Evolutionary conservation across 2,797 vertebrate genomes (phyloP).

Genomic region (Myotis findleyi): DNA sequence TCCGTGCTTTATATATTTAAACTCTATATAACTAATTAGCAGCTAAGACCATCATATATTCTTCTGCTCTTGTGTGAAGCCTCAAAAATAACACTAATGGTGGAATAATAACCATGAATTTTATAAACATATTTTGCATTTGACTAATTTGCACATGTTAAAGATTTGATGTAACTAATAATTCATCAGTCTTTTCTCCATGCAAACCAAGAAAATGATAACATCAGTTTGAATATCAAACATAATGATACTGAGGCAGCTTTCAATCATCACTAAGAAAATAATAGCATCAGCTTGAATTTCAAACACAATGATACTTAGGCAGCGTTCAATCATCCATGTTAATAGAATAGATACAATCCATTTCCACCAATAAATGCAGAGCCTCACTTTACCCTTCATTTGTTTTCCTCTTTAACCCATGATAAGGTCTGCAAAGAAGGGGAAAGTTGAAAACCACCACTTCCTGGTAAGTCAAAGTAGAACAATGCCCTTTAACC

Average conservation of each 20-base stretch:
- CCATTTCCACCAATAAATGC: constrained; percentile 50
- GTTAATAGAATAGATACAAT: constrained; percentile 66
- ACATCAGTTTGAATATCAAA: constrained; percentile 76
- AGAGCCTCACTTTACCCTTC: neutral
- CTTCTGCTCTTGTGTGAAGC: constrained; percentile 46
- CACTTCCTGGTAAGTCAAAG: neutral
- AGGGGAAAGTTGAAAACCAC: neutral
- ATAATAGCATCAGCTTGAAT: constrained; percentile 74
- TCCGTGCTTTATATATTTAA: neutral
- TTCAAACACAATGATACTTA: constrained; percentile 46
- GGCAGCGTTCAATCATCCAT: constrained; percentile 62
- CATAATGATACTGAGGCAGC: constrained; percentile 69
- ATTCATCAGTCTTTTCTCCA: constrained; percentile 74
- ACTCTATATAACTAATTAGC: constrained; percentile 20
- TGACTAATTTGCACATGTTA: constrained; percentile 80
- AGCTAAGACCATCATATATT: constrained; percentile 23
- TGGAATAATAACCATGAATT: constrained; percentile 68
- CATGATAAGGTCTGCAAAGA: neutral
- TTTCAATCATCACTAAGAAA: constrained; percentile 77
- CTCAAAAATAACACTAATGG: constrained; percentile 66
- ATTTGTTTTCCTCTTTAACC: constrained; percentile 40
- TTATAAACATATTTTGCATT: constrained; percentile 78
- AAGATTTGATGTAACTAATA: constrained; percentile 79
- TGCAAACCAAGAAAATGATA: constrained; percentile 77
- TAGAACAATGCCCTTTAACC: neutral